These are phyloP conservation scores for Idaea biselata DNA, from an alignment of 2,888 invertebrate species.

Conservation along the genomic window DNA sequence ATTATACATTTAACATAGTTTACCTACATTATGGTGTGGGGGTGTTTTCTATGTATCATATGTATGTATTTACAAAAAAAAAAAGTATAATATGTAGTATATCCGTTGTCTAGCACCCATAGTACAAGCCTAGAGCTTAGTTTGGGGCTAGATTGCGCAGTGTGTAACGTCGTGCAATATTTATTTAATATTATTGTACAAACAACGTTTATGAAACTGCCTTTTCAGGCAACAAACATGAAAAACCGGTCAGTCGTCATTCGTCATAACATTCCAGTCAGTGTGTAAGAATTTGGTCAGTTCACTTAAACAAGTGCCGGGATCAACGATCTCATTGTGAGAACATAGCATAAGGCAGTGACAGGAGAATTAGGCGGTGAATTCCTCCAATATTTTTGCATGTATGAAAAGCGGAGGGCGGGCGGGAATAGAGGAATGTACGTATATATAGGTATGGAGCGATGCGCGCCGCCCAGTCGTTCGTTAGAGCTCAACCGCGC, in stretches of 20 bases:
- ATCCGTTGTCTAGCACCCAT: too few species aligned
- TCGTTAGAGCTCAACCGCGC: conserved; percentile 43
- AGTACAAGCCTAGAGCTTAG: too few species aligned
- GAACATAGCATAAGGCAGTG: conserved; percentile 64
- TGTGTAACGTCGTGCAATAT: too few species aligned
- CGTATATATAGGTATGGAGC: conserved; percentile 66
- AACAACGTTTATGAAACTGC: neutral
- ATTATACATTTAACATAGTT: neutral
- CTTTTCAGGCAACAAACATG: neutral
- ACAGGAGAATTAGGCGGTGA: conserved; percentile 74
- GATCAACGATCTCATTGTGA: conserved; percentile 79
- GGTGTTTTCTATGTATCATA: too few species aligned
- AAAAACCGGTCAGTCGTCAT: neutral
- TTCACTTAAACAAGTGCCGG: conserved; percentile 56
- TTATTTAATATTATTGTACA: neutral
- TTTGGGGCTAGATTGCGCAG: too few species aligned
- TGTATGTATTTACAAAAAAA: too few species aligned
- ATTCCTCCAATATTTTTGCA: conserved; percentile 77
- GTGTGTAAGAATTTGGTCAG: conserved; percentile 63
- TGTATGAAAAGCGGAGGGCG: conserved; percentile 64
- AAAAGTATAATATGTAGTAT: too few species aligned
- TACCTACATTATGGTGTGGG: too few species aligned
- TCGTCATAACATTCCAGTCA: neutral
- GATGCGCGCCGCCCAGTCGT: conserved; percentile 71
- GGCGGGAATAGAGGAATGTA: conserved; percentile 49